Conservation (phyloP, 1,140 invertebrate genomes). For the Penaeus chinensis region DNA sequence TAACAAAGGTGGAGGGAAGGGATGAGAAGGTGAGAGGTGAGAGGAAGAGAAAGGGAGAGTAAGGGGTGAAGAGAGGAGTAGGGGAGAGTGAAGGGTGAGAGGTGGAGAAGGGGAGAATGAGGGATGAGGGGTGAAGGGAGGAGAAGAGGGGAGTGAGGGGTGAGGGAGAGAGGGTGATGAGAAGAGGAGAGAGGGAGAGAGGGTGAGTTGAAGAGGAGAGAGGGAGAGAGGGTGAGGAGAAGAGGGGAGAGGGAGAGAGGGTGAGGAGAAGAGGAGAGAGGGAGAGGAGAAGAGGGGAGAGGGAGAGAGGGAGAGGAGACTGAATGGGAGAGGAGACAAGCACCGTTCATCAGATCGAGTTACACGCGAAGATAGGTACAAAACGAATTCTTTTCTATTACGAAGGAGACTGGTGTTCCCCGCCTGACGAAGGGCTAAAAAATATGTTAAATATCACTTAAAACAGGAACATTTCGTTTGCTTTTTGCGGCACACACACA, state of each 20-base stretch:
- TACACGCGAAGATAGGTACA: too few species aligned
- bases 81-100: neutral
- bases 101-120: neutral
- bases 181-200: neutral
- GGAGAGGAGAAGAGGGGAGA: neutral
- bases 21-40: too few species aligned
- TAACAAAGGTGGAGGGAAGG: too few species aligned
- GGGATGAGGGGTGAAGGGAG: neutral
- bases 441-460: too few species aligned
- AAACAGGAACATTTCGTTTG: too few species aligned
- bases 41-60: neutral
- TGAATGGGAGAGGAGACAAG: neutral
- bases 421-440: too few species aligned
- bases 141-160: neutral
- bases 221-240: neutral
- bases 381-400: too few species aligned
- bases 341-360: too few species aligned
- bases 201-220: neutral
- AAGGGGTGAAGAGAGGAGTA: neutral
- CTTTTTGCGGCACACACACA: too few species aligned
- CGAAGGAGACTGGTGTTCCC: too few species aligned
- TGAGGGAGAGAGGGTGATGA: conserved; percentile 13
- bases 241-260: neutral
- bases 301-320: neutral
- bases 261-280: neutral